Percentiles rank a stretch among this genome's conserved stretches.
Conservation (phyloP, 2,797 vertebrate species). For the Danio jaintianensis region DNA sequence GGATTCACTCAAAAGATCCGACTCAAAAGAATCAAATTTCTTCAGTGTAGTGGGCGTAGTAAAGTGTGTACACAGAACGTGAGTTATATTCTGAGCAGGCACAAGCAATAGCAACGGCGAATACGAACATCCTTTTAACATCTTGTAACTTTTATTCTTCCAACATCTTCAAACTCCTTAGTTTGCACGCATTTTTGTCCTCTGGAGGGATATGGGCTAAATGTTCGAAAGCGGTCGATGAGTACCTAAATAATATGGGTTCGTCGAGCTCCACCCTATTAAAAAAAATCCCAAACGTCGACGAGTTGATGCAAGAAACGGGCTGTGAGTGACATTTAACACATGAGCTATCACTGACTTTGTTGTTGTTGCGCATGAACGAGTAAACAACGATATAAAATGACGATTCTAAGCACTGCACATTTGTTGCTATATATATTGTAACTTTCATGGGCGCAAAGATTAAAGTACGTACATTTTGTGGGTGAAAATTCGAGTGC, state of each 20-base stretch:
- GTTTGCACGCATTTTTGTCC: background rate
- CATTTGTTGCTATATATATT: background rate
- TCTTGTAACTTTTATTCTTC: background rate
- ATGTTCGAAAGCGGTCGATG: background rate
- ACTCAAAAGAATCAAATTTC: constrained; percentile 15
- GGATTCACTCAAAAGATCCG: constrained; percentile 1
- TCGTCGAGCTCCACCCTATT: constrained; percentile 65
- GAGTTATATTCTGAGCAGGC: background rate
- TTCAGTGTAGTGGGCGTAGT: background rate
- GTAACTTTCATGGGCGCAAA: background rate
- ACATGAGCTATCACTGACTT: background rate
- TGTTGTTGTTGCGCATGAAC: background rate
- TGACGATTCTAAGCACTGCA: background rate
- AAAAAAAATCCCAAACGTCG: constrained; percentile 62
- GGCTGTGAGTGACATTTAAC: constrained; percentile 71
- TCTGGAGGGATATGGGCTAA: background rate
- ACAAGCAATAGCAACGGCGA: background rate
- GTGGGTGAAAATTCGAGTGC: background rate
- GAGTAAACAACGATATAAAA: background rate
- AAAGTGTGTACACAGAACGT: background rate
- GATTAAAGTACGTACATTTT: background rate
- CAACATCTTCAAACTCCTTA: background rate
- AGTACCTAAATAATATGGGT: constrained; percentile 66
- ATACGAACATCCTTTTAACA: background rate
- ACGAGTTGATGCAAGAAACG: constrained; percentile 71